phyloP scores from a whole-genome alignment of 2,113 vertebrate species.

The Corythaixoides concolor region DNA sequence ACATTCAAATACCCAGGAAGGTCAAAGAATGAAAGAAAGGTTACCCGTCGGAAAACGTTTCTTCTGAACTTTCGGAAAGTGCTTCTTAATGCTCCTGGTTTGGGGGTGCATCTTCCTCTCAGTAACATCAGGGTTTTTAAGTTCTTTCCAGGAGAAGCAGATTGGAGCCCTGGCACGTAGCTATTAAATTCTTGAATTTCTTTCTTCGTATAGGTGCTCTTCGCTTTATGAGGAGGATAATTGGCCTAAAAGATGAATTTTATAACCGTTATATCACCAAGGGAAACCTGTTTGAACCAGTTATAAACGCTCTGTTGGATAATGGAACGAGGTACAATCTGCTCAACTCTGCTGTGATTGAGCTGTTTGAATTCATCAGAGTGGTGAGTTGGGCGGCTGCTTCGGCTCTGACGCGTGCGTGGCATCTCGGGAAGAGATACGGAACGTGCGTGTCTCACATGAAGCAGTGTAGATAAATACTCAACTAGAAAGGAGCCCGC shows the following conservation, averaged over 20 bases:
- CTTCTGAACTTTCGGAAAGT: not conserved
- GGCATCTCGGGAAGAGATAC: not conserved
- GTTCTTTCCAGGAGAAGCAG: not conserved
- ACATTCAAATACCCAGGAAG: not conserved
- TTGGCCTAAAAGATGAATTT: slow-evolving; percentile 97
- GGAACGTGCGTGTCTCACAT: not conserved
- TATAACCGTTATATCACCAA: slow-evolving; percentile 99
- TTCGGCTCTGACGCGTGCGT: fast-evolving
- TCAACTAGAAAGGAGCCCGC: not conserved
- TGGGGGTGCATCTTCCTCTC: not conserved
- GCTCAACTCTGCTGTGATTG: slow-evolving; percentile 95
- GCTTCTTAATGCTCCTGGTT: not conserved
- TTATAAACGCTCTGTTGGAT: slow-evolving; percentile 96
- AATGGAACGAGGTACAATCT: slow-evolving; percentile 98
- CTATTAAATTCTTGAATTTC: not conserved
- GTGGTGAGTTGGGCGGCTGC: slow-evolving; percentile 82
- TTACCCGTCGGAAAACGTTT: not conserved
- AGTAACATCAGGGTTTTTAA: fast-evolving
- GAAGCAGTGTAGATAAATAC: not conserved
- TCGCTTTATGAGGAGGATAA: slow-evolving; percentile 98
- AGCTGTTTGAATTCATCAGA: slow-evolving; percentile 98
- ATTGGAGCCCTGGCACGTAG: not conserved
- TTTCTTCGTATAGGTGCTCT: slow-evolving; percentile 84
- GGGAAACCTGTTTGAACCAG: slow-evolving; percentile 97
- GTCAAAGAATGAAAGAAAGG: not conserved